Percentiles rank a stretch among this genome's conserved stretches.
Conservation (phyloP, 2,797 vertebrate genomes). For the Denticeps clupeoides region DNA sequence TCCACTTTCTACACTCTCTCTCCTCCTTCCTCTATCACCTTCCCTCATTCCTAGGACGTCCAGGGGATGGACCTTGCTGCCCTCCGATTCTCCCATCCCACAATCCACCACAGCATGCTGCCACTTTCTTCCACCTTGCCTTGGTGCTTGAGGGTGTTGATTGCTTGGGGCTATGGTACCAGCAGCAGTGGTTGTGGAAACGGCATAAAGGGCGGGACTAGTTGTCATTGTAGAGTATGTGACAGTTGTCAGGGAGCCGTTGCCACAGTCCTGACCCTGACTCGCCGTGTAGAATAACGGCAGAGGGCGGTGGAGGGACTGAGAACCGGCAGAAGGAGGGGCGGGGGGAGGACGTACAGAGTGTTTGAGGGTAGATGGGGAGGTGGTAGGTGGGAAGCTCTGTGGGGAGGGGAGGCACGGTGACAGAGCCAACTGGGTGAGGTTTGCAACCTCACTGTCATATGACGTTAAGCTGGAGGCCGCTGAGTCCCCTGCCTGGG, state of each 20-base stretch:
- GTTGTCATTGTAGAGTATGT: slow-evolving; percentile 58
- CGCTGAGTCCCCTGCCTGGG: slow-evolving; percentile 74
- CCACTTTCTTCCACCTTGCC: slow-evolving; percentile 61
- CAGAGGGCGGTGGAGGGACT: slow-evolving; percentile 51
- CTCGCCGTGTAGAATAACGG: slow-evolving; percentile 48
- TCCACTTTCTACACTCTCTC: slow-evolving; percentile 20
- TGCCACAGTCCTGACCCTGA: slow-evolving; percentile 46
- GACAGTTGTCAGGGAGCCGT: slow-evolving; percentile 48
- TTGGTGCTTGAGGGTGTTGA: slow-evolving; percentile 19
- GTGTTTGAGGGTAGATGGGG: slow-evolving; percentile 22
- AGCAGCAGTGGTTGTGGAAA: slow-evolving; percentile 45
- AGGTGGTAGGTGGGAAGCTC: slow-evolving; percentile 38
- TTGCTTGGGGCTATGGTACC: slow-evolving; percentile 38
- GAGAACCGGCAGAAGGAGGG: slow-evolving; percentile 25
- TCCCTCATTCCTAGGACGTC: slow-evolving; percentile 70
- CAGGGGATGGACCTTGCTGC: slow-evolving; percentile 79
- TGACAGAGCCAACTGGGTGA: slow-evolving; percentile 71
- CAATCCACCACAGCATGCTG: slow-evolving; percentile 69
- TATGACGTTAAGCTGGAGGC: slow-evolving; percentile 86
- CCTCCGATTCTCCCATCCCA: slow-evolving; percentile 84
- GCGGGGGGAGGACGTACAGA: slow-evolving; percentile 27
- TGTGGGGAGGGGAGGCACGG: slow-evolving; percentile 58
- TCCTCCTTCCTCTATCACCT: slow-evolving; percentile 34
- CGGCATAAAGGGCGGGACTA: slow-evolving; percentile 14
- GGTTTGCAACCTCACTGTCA: slow-evolving; percentile 85